These are phyloP conservation scores for Myxocyprinus asiaticus DNA, from an alignment of 2,113 vertebrate species.

Conservation along the genomic window DNA sequence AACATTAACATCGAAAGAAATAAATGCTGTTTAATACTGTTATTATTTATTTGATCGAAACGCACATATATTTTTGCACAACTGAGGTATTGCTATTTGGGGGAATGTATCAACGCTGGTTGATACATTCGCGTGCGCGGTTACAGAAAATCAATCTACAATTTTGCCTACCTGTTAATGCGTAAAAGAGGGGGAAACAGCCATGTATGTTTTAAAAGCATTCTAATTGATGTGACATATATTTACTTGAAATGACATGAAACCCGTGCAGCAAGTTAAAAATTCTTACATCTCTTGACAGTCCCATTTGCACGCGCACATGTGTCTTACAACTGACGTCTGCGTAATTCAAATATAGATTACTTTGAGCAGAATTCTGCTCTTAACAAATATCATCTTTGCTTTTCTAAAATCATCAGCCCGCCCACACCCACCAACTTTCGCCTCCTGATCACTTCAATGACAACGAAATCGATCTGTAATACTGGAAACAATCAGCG, in stretches of 20 bases:
- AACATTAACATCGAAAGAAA: neutral
- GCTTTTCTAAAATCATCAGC: constrained; percentile 44
- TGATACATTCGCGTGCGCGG: too few relatives aligned
- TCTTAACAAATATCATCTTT: constrained; percentile 38
- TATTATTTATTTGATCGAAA: too few relatives aligned
- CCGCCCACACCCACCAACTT: constrained; percentile 73
- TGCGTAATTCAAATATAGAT: constrained; percentile 72
- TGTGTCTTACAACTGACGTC: constrained; percentile 32
- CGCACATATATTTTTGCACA: neutral
- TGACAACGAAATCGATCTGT: constrained; percentile 42
- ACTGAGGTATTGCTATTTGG: too few relatives aligned
- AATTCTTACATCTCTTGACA: constrained; percentile 61
- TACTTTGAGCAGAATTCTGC: constrained; percentile 41
- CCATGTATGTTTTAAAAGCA: too few relatives aligned
- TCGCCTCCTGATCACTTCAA: constrained; percentile 53
- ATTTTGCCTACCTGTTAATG: too few relatives aligned
- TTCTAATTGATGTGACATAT: too few relatives aligned
- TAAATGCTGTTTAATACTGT: too few relatives aligned
- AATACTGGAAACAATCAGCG: constrained; percentile 33
- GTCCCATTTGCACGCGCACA: constrained; percentile 64
- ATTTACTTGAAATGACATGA: neutral
- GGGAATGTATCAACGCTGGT: too few relatives aligned
- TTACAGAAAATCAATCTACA: too few relatives aligned
- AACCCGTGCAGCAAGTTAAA: constrained; percentile 8
- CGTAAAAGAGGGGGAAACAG: too few relatives aligned